phyloP scores from a whole-genome alignment of 2,888 invertebrate species.

The Lasioglossum morio region DNA sequence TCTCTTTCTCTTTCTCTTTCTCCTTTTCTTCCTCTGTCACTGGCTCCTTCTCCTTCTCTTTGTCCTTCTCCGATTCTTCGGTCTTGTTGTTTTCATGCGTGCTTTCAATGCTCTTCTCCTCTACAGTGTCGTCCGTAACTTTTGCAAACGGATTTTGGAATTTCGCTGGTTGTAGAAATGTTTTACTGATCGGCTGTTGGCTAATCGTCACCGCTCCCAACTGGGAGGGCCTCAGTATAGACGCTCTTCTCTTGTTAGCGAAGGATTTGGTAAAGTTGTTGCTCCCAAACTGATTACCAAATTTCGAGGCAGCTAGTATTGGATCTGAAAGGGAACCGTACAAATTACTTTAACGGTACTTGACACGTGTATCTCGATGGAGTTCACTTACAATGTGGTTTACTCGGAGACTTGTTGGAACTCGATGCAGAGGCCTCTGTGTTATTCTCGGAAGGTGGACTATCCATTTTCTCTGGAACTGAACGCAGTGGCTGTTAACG shows the following conservation, averaged over 20 bases:
- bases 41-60: background rate
- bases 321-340: slow-evolving; percentile 61
- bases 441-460: slow-evolving; percentile 65
- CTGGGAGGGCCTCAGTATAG: slow-evolving; percentile 79
- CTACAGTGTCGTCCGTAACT: slow-evolving; percentile 58
- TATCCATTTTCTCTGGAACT: slow-evolving; percentile 74
- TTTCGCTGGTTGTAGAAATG: slow-evolving; percentile 77
- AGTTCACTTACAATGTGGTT: slow-evolving; percentile 69
- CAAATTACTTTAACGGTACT: background rate
- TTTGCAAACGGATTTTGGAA: slow-evolving; percentile 80
- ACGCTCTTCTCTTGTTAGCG: slow-evolving; percentile 70
- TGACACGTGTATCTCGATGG: background rate
- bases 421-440: slow-evolving; percentile 68
- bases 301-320: slow-evolving; percentile 75
- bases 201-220: slow-evolving; percentile 75
- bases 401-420: slow-evolving; percentile 60
- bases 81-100: slow-evolving; percentile 51
- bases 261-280: slow-evolving; percentile 72
- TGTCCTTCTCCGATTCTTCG: slow-evolving; percentile 29
- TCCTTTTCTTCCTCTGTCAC: background rate
- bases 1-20: background rate
- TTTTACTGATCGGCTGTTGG: slow-evolving; percentile 70
- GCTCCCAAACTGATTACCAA: slow-evolving; percentile 74
- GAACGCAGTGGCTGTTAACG: background rate
- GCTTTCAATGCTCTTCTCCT: slow-evolving; percentile 53